phyloP scores from a whole-genome alignment of 2,113 vertebrate genomes.

The Ameiurus melas region DNA sequence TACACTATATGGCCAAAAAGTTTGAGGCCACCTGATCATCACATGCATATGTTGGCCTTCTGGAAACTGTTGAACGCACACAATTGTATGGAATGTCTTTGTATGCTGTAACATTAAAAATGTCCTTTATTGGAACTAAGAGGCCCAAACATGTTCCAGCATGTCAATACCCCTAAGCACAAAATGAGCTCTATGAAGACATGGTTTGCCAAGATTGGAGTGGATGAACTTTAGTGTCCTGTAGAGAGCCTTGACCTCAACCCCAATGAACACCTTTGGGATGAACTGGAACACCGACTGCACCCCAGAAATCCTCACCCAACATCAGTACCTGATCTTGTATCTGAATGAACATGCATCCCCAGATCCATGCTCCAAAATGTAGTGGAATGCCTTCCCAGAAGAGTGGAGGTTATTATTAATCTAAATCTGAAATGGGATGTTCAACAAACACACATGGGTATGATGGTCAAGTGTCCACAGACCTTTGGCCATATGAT shows the following conservation, averaged over 20 bases:
- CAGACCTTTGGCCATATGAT: too few relatives aligned
- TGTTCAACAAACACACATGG: too few relatives aligned
- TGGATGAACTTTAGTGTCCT: neutral
- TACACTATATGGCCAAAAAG: neutral
- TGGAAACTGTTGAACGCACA: neutral
- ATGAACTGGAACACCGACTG: neutral
- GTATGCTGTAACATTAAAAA: neutral
- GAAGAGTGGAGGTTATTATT: too few relatives aligned
- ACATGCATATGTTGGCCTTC: neutral
- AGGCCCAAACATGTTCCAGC: neutral
- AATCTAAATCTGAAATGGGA: too few relatives aligned
- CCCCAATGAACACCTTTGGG: neutral
- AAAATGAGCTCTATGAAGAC: neutral
- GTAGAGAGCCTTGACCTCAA: neutral
- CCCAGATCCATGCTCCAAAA: too few relatives aligned
- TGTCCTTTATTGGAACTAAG: neutral
- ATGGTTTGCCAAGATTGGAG: neutral
- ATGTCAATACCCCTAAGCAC: neutral
- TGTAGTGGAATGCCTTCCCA: too few relatives aligned
- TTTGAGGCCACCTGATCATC: neutral
- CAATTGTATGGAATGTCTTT: neutral
- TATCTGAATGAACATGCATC: too few relatives aligned
- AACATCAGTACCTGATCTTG: too few relatives aligned
- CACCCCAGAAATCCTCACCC: neutral
- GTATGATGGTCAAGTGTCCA: too few relatives aligned